These are phyloP conservation scores for Dinoponera quadriceps DNA, from an alignment of 1,140 invertebrate species.

Conservation along the genomic window DNA sequence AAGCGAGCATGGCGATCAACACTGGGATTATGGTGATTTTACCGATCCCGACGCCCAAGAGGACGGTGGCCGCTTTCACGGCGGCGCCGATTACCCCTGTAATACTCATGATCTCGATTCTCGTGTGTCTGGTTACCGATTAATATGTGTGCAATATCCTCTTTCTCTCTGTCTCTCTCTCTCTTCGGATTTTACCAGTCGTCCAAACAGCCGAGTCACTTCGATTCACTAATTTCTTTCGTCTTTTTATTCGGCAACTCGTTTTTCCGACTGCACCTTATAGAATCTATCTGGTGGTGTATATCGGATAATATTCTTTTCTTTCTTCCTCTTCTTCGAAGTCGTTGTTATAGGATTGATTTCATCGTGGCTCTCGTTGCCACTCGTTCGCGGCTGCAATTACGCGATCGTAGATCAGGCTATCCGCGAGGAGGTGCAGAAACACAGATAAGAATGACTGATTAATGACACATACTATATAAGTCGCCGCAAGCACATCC, in stretches of 20 bases:
- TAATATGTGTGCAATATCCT: too few species aligned
- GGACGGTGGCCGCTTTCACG: conserved; percentile 89
- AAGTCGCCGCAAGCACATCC: neutral
- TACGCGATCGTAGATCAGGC: neutral
- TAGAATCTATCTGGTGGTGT: neutral
- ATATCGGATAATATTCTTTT: neutral
- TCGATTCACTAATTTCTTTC: neutral
- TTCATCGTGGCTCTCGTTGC: neutral
- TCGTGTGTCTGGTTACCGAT: neutral
- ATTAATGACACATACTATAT: neutral
- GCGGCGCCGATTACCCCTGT: conserved; percentile 81
- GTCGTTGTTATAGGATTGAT: neutral
- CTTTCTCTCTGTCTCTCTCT: too few species aligned
- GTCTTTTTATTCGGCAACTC: neutral
- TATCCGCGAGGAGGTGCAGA: neutral
- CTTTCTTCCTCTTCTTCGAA: neutral
- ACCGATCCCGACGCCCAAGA: conserved; percentile 87
- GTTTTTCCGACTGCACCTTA: neutral
- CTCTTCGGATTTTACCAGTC: neutral
- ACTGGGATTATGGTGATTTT: conserved; percentile 92
- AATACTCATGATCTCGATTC: conserved; percentile 38
- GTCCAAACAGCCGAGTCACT: neutral
- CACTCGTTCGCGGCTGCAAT: neutral
- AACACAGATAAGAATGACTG: neutral
- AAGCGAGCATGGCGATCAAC: conserved; percentile 91